A percentile compares a stretch with the other conserved stretches of the same genome.
These are phyloP conservation scores for Ophthalmolycus amberensis DNA, from an alignment of 2,113 vertebrate species.

Conservation along the genomic window DNA sequence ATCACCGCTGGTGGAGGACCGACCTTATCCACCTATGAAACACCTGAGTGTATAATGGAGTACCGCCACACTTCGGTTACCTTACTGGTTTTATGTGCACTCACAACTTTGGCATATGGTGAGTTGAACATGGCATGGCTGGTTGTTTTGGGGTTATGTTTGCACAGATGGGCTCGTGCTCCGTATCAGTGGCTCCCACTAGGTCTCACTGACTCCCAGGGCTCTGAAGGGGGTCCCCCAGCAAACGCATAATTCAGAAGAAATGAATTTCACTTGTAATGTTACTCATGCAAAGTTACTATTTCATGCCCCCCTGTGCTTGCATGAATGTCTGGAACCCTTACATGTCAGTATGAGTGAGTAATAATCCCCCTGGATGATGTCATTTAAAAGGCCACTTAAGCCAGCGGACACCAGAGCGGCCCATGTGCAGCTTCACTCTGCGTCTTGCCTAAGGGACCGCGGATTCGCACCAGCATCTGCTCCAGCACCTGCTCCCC, in stretches of 20 bases:
- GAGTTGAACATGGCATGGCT: conserved; percentile 58
- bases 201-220: conserved; percentile 5
- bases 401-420: conserved; percentile 47
- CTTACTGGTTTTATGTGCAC: conserved; percentile 61
- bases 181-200: conserved; percentile 6
- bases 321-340: no score
- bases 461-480: conserved; percentile 66
- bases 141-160: conserved; percentile 33
- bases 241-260: neutral
- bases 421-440: conserved; percentile 58
- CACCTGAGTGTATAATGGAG: conserved; percentile 75
- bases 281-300: neutral
- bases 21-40: conserved; percentile 23
- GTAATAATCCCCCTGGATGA: conserved; percentile 44
- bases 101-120: conserved; percentile 80
- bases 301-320: neutral
- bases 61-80: conserved; percentile 60
- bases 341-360: neutral
- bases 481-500: conserved; percentile 74
- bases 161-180: conserved; percentile 48
- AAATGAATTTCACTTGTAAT: neutral
- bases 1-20: conserved; percentile 38
- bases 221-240: neutral
- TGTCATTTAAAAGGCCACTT: conserved; percentile 69
- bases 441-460: conserved; percentile 63